Evolutionary conservation across 2,113 vertebrate genomes (phyloP), one percentile per base, ranked within the genome.

Genomic region (Nesospiza acunhae): DNA sequence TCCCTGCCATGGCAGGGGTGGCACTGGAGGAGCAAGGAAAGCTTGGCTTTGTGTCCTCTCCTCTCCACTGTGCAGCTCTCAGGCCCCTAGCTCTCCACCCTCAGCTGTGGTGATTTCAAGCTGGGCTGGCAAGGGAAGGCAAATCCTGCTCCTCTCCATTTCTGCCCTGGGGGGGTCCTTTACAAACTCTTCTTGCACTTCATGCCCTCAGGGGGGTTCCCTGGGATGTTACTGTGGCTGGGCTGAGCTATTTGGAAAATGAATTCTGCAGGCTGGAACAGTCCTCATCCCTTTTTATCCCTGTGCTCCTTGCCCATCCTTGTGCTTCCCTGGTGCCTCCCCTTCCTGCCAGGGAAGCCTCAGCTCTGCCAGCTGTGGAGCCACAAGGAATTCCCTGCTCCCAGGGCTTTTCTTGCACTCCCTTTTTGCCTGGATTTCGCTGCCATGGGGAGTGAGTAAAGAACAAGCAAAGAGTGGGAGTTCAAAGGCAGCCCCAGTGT

Each of bases 21-120:
- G 60, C 16, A 41, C 20, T 26, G n/a, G n/a, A 47, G 42, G 12
- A 37, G 11, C 20, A 66, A 18, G 37, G 31, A 24, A 27, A 41
- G 3, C 18, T 24, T 27, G 39, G 26, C 9, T 63, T 50, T 47
- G 17, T 31, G 5, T 76, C 6, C 15, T 82, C 58, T 42, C 17
- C 63, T 56, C 53, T 30, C 10, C 30, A 10, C 8, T 7, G 1
- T 24, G 15, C 58, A 37, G 55, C 56, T 52, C 53, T 52, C 41
- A 60, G 47, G 41, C 55, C 41, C 1, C 0, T 0, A 21, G 46
- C 46, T 11, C 28, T 53, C 59, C 31, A 46, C 18, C 17, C 28
- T 37, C 33, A 13, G 4, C 0, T 47, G 27, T 70, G 86, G 6
- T 6, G 28, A 46, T 44, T 37, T 22, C 83, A 59, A 21, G 41